Evolutionary conservation across 2,888 invertebrate species (phyloP).

Genomic region (Autographa pulchrina): DNA sequence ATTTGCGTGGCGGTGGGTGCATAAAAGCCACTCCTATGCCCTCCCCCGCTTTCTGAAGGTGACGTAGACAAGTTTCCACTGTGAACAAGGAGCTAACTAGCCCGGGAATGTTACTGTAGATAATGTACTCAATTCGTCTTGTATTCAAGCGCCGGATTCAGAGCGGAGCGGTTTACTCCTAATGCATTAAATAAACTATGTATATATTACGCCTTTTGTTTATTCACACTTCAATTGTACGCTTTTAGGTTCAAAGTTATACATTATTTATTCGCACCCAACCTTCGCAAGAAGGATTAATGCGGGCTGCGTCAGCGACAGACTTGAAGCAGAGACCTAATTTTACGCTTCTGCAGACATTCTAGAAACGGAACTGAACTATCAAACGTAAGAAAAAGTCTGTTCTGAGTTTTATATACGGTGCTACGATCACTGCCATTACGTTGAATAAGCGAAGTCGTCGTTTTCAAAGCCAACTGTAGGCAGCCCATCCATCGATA

Average conservation of each 20-base stretch:
- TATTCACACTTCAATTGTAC: conserved; percentile 67
- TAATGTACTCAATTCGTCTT: conserved; percentile 80
- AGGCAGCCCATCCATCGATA: conserved; percentile 72
- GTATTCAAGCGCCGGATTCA: conserved; percentile 70
- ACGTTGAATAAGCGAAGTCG: conserved; percentile 70
- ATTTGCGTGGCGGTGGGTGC: conserved; percentile 75
- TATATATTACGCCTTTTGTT: conserved; percentile 64
- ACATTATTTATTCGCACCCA: conserved; percentile 54
- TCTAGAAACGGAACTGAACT: conserved; percentile 47
- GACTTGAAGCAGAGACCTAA: conserved; percentile 38
- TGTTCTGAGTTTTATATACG: conserved; percentile 56
- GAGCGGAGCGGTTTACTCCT: conserved; percentile 59
- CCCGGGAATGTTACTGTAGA: conserved; percentile 73
- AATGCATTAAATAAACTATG: conserved; percentile 70
- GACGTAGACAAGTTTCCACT: conserved; percentile 76
- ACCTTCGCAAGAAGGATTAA: conserved; percentile 33
- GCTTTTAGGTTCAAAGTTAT: conserved; percentile 52
- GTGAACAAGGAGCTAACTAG: conserved; percentile 78
- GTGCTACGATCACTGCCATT: conserved; percentile 58
- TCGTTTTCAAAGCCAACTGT: conserved; percentile 69
- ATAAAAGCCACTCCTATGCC: conserved; percentile 73
- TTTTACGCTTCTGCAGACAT: conserved; percentile 40
- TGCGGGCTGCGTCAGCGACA: conserved; percentile 36
- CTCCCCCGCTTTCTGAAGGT: conserved; percentile 69
- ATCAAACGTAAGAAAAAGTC: conserved; percentile 59